Evolutionary conservation across 2,113 vertebrate genomes (phyloP).

Genomic region (Rhadina sibilatrix): DNA sequence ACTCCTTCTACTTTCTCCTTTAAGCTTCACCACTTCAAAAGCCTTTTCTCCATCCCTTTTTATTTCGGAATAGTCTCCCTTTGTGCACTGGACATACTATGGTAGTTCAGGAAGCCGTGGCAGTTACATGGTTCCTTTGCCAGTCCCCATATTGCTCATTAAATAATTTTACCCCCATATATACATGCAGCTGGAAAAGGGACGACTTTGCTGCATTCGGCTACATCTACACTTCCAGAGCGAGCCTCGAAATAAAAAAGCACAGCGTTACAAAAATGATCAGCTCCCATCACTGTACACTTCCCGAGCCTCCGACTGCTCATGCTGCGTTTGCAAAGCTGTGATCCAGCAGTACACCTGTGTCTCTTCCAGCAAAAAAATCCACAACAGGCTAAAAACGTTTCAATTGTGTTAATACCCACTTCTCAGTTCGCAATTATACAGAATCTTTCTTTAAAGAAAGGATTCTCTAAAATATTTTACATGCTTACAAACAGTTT

Average conservation of each 20-base stretch:
- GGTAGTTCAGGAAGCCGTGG: background rate
- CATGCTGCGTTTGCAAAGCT: accelerated
- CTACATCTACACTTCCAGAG: background rate
- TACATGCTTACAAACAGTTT: background rate
- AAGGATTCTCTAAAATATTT: background rate
- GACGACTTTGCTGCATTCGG: background rate
- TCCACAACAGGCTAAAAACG: background rate
- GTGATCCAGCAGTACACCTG: background rate
- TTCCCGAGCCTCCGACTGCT: accelerated
- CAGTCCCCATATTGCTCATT: background rate
- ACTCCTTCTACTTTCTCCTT: background rate
- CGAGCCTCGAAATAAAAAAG: background rate
- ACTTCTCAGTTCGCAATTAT: accelerated
- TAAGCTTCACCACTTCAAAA: background rate
- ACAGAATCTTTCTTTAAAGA: background rate
- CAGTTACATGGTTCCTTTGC: background rate
- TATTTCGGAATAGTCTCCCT: background rate
- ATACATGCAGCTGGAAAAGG: background rate
- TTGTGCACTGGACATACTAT: background rate
- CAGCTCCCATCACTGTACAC: background rate
- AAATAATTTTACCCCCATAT: background rate
- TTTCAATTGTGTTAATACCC: background rate
- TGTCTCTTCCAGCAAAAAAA: background rate
- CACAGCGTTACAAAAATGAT: background rate
- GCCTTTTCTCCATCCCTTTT: background rate